Evolutionary conservation across 2,113 vertebrate genomes (phyloP).

Genomic region (Toxostoma redivivum): DNA sequence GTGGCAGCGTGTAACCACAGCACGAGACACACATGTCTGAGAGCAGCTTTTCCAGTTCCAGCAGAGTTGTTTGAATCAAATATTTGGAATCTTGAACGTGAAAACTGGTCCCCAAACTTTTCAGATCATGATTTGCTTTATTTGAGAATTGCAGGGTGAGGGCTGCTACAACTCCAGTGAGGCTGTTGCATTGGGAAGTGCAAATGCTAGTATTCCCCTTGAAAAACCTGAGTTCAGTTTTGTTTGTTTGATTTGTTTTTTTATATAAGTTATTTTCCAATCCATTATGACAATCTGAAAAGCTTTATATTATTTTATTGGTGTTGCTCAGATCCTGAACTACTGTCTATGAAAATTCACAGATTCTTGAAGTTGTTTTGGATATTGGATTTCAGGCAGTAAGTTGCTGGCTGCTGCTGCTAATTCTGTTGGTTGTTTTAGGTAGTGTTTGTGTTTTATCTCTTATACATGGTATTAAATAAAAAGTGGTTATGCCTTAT

Average conservation of each 20-base stretch:
- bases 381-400: not conserved
- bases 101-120: not conserved
- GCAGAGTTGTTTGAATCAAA: not conserved
- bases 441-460: not conserved
- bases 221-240: not conserved
- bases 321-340: not conserved
- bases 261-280: not conserved
- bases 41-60: not conserved
- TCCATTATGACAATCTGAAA: not conserved
- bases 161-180: rapidly evolving
- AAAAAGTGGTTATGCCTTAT: not conserved
- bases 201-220: not conserved
- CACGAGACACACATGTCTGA: rapidly evolving
- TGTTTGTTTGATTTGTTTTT: not conserved
- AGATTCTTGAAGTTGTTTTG: not conserved
- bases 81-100: not conserved
- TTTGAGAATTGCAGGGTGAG: not conserved
- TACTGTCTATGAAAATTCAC: not conserved
- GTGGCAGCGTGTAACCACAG: rapidly evolving
- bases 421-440: not conserved
- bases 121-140: not conserved
- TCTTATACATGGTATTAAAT: not conserved
- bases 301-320: not conserved
- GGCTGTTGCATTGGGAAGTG: not conserved
- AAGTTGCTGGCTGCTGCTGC: not conserved